Evolutionary conservation across 2,797 vertebrate genomes (phyloP).

Genomic region (Xenopus petersii): DNA sequence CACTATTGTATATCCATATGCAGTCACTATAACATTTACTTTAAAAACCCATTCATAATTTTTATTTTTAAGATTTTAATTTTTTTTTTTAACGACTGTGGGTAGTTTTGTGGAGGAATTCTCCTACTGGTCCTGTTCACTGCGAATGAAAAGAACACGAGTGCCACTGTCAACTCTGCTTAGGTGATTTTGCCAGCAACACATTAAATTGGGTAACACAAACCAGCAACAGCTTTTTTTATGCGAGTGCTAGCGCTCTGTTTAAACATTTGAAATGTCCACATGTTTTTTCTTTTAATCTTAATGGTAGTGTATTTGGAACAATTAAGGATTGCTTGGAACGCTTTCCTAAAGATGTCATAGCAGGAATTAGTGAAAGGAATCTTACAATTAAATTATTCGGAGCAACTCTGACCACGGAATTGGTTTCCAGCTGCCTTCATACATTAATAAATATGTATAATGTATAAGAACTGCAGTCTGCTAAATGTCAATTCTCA

Average conservation of each 20-base stretch:
- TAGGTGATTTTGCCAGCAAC: conserved; percentile 24
- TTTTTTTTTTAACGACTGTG: no score
- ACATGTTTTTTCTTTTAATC: conserved; percentile 37
- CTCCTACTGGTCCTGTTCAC: neutral
- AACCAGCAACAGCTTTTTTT: conserved; percentile 25
- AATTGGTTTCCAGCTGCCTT: conserved; percentile 37
- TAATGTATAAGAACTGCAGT: neutral
- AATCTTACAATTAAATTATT: conserved; percentile 39
- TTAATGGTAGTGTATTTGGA: conserved; percentile 35
- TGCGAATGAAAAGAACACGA: conserved; percentile 6
- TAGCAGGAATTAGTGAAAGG: conserved; percentile 35
- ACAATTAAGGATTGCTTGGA: conserved; percentile 31
- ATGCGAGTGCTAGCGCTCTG: conserved; percentile 16
- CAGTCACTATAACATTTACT: no score
- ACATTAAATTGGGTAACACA: conserved; percentile 29
- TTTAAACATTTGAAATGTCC: conserved; percentile 27
- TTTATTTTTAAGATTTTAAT: no score
- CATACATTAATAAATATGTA: conserved; percentile 15
- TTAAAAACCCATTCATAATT: no score
- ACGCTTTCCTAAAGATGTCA: conserved; percentile 30
- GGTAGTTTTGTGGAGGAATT: neutral
- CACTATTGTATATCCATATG: no score
- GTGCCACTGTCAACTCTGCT: conserved; percentile 17
- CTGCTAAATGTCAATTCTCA: no score
- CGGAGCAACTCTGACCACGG: conserved; percentile 27